phyloP scores from a whole-genome alignment of 2,797 vertebrate genomes.

The Threskiornis aethiopicus region DNA sequence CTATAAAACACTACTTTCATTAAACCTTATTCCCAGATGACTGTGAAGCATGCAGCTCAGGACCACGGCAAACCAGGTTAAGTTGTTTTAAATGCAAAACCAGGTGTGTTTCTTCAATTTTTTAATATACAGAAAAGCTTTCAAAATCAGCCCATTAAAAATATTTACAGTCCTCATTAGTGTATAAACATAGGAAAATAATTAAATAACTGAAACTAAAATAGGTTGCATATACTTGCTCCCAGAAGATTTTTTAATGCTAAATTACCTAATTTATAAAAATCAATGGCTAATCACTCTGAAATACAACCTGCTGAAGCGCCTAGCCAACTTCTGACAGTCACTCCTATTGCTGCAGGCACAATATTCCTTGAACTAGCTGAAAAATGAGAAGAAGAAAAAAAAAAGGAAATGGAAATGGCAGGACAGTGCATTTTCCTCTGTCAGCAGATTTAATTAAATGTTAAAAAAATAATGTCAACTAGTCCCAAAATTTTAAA shows the following conservation, averaged over 20 bases:
- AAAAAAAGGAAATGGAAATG: not conserved
- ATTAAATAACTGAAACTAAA: not conserved
- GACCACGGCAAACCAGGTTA: not conserved
- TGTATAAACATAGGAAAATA: not conserved
- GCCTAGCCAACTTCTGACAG: not conserved
- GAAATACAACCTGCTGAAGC: not conserved
- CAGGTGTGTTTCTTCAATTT: not conserved
- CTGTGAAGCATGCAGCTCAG: not conserved
- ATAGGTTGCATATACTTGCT: not conserved
- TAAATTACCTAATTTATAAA: not conserved
- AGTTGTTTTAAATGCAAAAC: not conserved
- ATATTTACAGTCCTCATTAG: not conserved
- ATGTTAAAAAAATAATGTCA: rapidly evolving
- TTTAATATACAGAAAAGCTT: not conserved
- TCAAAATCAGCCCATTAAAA: not conserved
- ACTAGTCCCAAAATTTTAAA: not conserved
- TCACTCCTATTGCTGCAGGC: not conserved
- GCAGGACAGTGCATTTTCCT: not conserved
- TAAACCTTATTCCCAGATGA: not conserved
- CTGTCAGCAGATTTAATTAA: not conserved
- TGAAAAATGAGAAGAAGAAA: not conserved
- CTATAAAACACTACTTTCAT: not conserved
- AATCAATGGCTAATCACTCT: not conserved
- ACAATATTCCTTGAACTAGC: not conserved
- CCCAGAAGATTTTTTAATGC: not conserved